Evolutionary conservation across 2,888 invertebrate genomes (phyloP).

Genomic region (Drosophila anomelani): DNA sequence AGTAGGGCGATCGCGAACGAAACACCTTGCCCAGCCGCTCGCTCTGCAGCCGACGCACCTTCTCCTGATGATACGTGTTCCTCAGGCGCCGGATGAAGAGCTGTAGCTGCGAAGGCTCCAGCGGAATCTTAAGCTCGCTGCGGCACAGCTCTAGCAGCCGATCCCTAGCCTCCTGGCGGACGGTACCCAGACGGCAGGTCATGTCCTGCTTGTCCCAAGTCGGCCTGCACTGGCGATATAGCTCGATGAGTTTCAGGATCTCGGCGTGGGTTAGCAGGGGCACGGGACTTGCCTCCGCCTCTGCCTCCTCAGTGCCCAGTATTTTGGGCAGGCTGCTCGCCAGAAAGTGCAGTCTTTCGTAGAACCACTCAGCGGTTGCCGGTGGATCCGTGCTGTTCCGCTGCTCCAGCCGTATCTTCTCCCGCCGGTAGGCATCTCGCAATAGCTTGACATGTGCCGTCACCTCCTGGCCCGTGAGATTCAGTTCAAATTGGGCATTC

Average conservation of each 20-base stretch:
- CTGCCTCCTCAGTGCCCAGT: not conserved
- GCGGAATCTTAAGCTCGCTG: slow-evolving; percentile 27
- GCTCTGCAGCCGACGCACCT: slow-evolving; percentile 28
- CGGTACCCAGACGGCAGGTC: slow-evolving; percentile 39
- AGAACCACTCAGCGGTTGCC: slow-evolving; percentile 29
- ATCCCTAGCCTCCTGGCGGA: slow-evolving; percentile 42
- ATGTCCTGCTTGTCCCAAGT: slow-evolving; percentile 52
- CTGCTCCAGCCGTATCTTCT: slow-evolving; percentile 24
- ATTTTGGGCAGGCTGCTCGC: not conserved
- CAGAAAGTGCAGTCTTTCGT: slow-evolving; percentile 31
- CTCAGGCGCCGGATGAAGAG: slow-evolving; percentile 28
- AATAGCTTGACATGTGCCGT: slow-evolving; percentile 21
- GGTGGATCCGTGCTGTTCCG: not conserved
- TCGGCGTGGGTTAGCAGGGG: slow-evolving; percentile 32
- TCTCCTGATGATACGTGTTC: slow-evolving; percentile 28
- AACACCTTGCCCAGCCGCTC: slow-evolving; percentile 10
- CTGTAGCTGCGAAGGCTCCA: slow-evolving; percentile 42
- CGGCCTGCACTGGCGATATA: slow-evolving; percentile 34
- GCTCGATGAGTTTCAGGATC: slow-evolving; percentile 45
- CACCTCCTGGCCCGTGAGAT: slow-evolving; percentile 27
- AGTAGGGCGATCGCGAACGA: slow-evolving; percentile 7
- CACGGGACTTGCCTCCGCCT: not conserved
- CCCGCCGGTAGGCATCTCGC: slow-evolving; percentile 22
- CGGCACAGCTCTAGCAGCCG: slow-evolving; percentile 42
- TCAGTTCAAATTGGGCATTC: slow-evolving; percentile 23